Evolutionary conservation across 2,113 vertebrate species (phyloP), one percentile per base, ranked within the genome.

Genomic region (Sterrhoptilus dennistouni): DNA sequence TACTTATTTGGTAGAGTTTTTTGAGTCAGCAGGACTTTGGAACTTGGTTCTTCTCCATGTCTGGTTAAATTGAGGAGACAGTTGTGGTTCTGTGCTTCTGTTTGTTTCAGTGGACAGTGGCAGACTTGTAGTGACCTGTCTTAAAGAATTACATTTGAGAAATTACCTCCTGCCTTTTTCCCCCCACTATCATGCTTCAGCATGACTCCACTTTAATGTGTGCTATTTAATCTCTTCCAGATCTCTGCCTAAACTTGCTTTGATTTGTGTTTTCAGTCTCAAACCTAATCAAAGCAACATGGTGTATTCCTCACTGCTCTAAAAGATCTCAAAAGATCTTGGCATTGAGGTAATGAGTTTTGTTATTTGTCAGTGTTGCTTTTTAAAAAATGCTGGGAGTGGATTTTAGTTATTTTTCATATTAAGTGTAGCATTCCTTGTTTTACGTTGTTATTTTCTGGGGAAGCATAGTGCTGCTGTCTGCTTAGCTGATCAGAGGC

Each of bases 161-260:
- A 97, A 89, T 90, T 82, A 22, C n/a, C 78, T 93, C 44, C 29
- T 94, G 57, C 21, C 15, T 88, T 76, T 63, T 52, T 1, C 2
- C 47, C 17, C 33, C 11, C 42, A 5, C 27, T 64, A 57, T 89
- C 36, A 0, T 87, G 96, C 79, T 94, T 79, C 72, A 87, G 53
- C 92, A 72, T 60, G 88, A 70, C 14, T 95, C 44, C 22, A 49
- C 60, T 95, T 91, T 57, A 72, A 75, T 66, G 45, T 69, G 56
- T 70, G 47, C 44, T 82, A 10, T 38, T 81, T 92, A 94, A 94
- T 96, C 45, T 93, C 70, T 90, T 93, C 75, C 87, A 91, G 82
- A 85, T 88, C 82, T 93, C 47, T 95, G 74, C 66, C 90, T 91
- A 94, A 91, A 87, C 75, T 93, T 93, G 87, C 84, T 96, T 91